phyloP scores from a whole-genome alignment of 2,113 vertebrate species.

The Upupa epops region DNA sequence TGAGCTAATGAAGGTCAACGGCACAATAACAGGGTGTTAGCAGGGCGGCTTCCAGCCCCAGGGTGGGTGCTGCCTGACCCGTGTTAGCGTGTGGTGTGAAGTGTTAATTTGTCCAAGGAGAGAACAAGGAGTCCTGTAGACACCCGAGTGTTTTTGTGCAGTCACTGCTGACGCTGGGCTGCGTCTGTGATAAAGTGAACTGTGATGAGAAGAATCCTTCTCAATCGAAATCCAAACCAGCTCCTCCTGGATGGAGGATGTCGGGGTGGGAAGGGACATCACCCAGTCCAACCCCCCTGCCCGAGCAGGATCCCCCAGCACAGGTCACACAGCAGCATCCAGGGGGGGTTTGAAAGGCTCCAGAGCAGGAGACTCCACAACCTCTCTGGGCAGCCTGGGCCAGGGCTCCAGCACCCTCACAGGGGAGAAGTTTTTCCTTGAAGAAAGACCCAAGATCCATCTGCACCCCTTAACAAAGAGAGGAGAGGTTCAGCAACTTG shows the following conservation, averaged over 20 bases:
- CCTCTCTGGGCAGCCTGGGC: too few relatives aligned
- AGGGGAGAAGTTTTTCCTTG: too few relatives aligned
- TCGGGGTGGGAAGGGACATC: too few relatives aligned
- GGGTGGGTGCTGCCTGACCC: background rate
- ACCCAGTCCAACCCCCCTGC: too few relatives aligned
- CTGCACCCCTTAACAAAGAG: background rate
- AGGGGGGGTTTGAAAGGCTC: too few relatives aligned
- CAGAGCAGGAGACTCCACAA: too few relatives aligned
- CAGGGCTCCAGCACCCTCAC: too few relatives aligned
- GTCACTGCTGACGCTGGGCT: background rate
- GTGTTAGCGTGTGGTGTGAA: background rate
- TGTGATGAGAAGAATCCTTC: background rate
- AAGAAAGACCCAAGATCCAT: too few relatives aligned
- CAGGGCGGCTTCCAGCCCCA: background rate
- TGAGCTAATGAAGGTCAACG: background rate
- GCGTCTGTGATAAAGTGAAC: background rate
- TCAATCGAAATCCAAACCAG: background rate
- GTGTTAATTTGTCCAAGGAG: background rate
- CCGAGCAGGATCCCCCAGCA: too few relatives aligned
- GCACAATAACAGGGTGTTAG: background rate
- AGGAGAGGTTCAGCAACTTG: background rate
- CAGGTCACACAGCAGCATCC: too few relatives aligned
- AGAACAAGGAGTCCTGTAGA: background rate
- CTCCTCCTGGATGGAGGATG: too few relatives aligned
- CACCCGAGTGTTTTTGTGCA: background rate